These are phyloP conservation scores for Psittacara wagleri DNA, from an alignment of 2,113 vertebrate genomes.

Conservation along the genomic window DNA sequence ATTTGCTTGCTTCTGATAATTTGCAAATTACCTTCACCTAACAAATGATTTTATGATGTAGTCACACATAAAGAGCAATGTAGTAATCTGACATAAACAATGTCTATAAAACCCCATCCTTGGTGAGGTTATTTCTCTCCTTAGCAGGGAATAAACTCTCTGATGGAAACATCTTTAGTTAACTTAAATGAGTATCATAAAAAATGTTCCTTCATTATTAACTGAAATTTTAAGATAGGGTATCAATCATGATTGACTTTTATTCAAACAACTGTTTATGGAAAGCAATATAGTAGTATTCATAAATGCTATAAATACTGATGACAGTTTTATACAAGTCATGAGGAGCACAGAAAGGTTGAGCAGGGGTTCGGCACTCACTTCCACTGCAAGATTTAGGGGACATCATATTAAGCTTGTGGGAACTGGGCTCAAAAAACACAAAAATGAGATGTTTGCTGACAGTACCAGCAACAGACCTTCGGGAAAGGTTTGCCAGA, in stretches of 20 bases:
- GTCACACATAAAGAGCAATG: background rate
- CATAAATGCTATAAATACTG: background rate
- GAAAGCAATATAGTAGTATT: background rate
- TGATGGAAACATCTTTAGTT: background rate
- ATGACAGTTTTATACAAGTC: background rate
- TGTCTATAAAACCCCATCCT: background rate
- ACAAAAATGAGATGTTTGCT: background rate
- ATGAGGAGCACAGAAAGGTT: background rate
- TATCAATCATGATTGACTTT: background rate
- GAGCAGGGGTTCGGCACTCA: background rate
- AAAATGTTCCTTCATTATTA: background rate
- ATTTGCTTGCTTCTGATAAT: slow-evolving; percentile 47
- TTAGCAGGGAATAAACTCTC: background rate
- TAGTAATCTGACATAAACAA: slow-evolving; percentile 28
- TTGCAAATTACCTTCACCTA: slow-evolving; percentile 47
- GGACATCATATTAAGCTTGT: background rate
- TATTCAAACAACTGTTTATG: background rate
- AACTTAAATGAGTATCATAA: background rate
- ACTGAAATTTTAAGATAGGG: background rate
- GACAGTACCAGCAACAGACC: background rate
- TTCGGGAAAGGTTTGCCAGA: background rate
- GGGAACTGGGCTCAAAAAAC: background rate
- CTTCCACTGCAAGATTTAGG: background rate
- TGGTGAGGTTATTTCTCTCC: background rate
- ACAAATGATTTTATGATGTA: slow-evolving; percentile 41